These are phyloP conservation scores for Megamerina dolium DNA, from an alignment of 2,888 invertebrate genomes.

Conservation along the genomic window DNA sequence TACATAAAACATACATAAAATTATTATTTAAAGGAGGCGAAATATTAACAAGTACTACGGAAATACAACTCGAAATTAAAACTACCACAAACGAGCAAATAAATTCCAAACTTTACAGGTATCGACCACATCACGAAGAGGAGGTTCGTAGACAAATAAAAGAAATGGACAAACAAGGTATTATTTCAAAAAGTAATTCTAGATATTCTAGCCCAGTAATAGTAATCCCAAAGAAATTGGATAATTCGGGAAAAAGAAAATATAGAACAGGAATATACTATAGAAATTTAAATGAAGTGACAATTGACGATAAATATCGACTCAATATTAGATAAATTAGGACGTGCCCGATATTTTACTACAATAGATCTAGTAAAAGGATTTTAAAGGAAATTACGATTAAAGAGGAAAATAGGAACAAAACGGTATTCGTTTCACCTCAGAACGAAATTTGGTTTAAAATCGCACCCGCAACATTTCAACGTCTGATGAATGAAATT, in stretches of 20 bases:
- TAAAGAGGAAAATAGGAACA: no score
- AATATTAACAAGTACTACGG: conserved; percentile 7
- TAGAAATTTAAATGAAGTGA: conserved; percentile 5
- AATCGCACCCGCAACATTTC: no score
- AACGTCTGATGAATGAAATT: no score
- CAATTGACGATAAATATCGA: conserved; percentile 15
- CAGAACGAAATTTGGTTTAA: no score
- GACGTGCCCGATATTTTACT: no score
- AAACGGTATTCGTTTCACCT: no score
- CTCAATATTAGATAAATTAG: no score
- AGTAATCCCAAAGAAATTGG: conserved; percentile 11
- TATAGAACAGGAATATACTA: conserved; percentile 14
- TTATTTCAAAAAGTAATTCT: conserved; percentile 13
- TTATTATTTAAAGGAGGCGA: conserved; percentile 15
- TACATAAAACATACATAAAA: no score
- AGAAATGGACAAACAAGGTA: no score
- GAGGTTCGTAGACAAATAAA: conserved; percentile 10
- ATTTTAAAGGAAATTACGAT: no score
- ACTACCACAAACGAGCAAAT: conserved; percentile 13
- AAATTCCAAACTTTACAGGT: conserved; percentile 12
- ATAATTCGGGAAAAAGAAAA: conserved; percentile 14
- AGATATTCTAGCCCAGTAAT: conserved; percentile 12
- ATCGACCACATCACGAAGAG: conserved; percentile 11
- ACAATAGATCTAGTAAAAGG: no score
- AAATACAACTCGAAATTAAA: conserved; percentile 10